Evolutionary conservation across 2,113 vertebrate genomes (phyloP).

Genomic region (Halcyon senegalensis): DNA sequence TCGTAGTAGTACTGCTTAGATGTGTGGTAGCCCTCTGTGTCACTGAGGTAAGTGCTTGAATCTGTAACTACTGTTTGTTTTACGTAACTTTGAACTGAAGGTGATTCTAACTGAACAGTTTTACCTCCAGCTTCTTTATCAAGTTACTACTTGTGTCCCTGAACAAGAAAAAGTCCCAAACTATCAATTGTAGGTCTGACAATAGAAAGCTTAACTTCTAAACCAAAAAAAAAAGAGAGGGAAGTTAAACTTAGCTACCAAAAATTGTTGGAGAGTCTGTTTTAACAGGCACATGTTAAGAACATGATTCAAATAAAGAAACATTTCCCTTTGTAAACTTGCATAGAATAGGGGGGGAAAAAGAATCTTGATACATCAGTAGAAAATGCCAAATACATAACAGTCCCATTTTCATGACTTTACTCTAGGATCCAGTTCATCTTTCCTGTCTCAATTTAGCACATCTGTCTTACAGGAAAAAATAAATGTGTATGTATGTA

Average conservation of each 20-base stretch:
- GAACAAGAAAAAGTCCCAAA: not conserved
- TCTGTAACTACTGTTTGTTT: not conserved
- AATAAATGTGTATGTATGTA: not conserved
- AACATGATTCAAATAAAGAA: not conserved
- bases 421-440: not conserved
- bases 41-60: not conserved
- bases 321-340: not conserved
- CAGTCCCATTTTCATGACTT: not conserved
- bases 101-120: not conserved
- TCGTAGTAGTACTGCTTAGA: not conserved
- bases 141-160: not conserved
- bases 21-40: not conserved
- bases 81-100: not conserved
- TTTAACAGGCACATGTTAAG: not conserved
- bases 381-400: not conserved
- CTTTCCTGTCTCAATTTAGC: not conserved
- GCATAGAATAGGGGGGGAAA: not conserved
- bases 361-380: too few relatives aligned
- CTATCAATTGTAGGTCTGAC: not conserved
- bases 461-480: not conserved
- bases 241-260: not conserved
- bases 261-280: not conserved
- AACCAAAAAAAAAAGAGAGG: not conserved
- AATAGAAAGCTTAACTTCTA: not conserved
- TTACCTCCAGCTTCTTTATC: not conserved